Conservation (phyloP, 2,113 vertebrate species). For the Vimba vimba region DNA sequence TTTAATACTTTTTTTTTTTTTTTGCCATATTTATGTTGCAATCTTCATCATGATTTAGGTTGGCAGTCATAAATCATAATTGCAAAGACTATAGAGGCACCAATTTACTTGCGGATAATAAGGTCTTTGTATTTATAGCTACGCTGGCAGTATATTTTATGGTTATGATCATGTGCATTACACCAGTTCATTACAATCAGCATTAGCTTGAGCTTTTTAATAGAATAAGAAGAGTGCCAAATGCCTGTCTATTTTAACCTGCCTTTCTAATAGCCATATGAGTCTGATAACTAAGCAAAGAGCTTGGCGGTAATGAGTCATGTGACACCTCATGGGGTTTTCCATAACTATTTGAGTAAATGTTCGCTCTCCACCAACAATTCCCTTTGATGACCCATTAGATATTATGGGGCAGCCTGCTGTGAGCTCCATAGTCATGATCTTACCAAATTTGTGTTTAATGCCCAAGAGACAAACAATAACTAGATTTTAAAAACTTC, state of each 20-base stretch:
- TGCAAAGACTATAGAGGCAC: constrained; percentile 49
- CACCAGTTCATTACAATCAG: constrained; percentile 60
- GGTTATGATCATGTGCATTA: constrained; percentile 60
- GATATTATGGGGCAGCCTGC: constrained; percentile 81
- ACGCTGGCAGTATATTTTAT: constrained; percentile 54
- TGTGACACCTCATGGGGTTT: constrained; percentile 82
- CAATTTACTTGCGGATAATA: constrained; percentile 53
- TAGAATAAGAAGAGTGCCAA: constrained; percentile 57
- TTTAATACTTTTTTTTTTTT: constrained; percentile 14
- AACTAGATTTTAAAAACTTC: constrained; percentile 78
- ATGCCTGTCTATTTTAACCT: constrained; percentile 63
- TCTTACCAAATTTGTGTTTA: constrained; percentile 82
- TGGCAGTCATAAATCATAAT: constrained; percentile 60
- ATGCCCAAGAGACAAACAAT: constrained; percentile 82
- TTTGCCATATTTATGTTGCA: constrained; percentile 46
- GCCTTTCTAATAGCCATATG: constrained; percentile 65
- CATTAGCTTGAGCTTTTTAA: constrained; percentile 58
- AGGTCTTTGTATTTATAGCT: constrained; percentile 59
- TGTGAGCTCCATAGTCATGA: constrained; percentile 75
- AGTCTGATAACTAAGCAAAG: constrained; percentile 68
- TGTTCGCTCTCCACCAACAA: constrained; percentile 80
- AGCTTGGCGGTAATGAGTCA: constrained; percentile 79
- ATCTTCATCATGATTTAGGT: constrained; percentile 47
- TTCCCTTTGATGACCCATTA: constrained; percentile 85
- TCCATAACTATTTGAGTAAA: constrained; percentile 80